Conservation (phyloP, 1,140 invertebrate genomes). For the Penaeus chinensis region DNA sequence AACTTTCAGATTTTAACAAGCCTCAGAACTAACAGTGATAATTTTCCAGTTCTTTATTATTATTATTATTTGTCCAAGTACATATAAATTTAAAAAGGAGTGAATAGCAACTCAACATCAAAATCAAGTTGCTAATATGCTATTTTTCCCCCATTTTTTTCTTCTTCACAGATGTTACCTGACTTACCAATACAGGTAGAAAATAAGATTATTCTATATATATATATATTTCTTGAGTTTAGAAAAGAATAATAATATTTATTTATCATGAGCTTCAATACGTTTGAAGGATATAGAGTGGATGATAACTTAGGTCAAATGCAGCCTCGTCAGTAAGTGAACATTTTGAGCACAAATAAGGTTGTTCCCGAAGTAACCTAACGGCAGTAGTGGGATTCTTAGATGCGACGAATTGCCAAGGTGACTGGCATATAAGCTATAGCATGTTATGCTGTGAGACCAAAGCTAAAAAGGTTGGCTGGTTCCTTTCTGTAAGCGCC, state of each 20-base stretch:
- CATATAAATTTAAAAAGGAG: too few species aligned
- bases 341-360: too few species aligned
- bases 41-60: conserved; percentile 17
- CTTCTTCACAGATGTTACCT: background rate
- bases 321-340: background rate
- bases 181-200: background rate
- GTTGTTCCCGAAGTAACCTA: too few species aligned
- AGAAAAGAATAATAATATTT: conserved; percentile 1
- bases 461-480: too few species aligned
- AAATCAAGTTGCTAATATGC: too few species aligned
- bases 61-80: background rate
- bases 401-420: too few species aligned
- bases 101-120: too few species aligned
- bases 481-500: too few species aligned
- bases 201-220: conserved; percentile 12
- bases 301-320: background rate
- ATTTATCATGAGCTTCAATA: conserved; percentile 15
- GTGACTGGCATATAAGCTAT: too few species aligned
- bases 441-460: too few species aligned
- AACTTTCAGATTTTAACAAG: conserved; percentile 37
- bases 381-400: too few species aligned
- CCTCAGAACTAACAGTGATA: conserved; percentile 32
- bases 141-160: too few species aligned
- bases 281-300: background rate
- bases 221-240: conserved; percentile 21